Base-by-base conservation (phyloP, 2,113 vertebrate genomes). In the Rhinogobius similis region DNA sequence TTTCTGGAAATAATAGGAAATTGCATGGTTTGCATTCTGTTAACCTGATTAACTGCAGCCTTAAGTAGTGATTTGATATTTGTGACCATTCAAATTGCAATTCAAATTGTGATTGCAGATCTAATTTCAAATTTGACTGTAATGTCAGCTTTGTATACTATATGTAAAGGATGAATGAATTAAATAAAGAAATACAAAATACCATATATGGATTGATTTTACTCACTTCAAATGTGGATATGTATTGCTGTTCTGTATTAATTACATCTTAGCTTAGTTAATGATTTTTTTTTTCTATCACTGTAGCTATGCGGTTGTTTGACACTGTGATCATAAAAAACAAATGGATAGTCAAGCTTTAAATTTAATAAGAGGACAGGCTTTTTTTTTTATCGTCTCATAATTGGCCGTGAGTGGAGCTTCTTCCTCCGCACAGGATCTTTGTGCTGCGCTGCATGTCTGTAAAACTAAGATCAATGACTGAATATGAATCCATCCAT, bases 401-500 rank as follows among this genome's bases (percentile, higher is more conserved):
- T 56, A 14, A 56, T 56, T 56, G 53, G 10, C 44, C 56, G 10
- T 68, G 68, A 61, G 58, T 36, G 20, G 27, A 61, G 10, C 18
- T 16, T 61, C 29, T 32, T 32, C 16, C 26, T 59, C 14, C 27
- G 7, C 16, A 32, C 56, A 59, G 56, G 56, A 59, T 59, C 56
- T 76, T 62, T 36, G 11, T 18, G 24, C 52, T 26, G 21, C 2
- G 52, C 52, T 26, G 52, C 23, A 4, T 46, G 39, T 36, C 58
- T 36, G 58, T 21, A 55, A 61, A 61, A 36, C 27, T 61, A 61
- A 61, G 58, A 36, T 61, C 58, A 36, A 38, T 61, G 29, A 38
- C 58, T 24, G 62, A 23, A 63, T 41, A 63, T 63, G 62, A 63
- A 63, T 63, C 29, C 18, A 61, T 61, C 58, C 58, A 61, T 61